Evolutionary conservation across 2,888 invertebrate genomes (phyloP).

Genomic region (Tetranychus truncatus): DNA sequence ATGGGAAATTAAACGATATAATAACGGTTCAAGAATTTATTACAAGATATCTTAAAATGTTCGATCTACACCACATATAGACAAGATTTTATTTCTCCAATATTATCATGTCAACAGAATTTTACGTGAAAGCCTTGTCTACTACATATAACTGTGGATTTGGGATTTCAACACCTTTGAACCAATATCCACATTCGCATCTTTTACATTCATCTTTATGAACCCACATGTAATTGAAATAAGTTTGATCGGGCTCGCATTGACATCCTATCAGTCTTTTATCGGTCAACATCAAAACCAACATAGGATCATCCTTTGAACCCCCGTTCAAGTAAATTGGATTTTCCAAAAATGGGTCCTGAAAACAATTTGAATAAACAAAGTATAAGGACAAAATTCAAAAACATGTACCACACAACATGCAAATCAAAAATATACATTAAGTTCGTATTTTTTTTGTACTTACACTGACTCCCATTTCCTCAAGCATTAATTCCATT

Average conservation of each 20-base stretch:
- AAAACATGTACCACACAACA: slow-evolving; percentile 11
- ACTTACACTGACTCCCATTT: slow-evolving; percentile 60
- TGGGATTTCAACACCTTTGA: slow-evolving; percentile 51
- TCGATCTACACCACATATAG: not conserved
- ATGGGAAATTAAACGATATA: too few relatives aligned
- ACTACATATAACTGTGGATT: not conserved
- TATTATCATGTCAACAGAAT: not conserved
- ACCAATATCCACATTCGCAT: slow-evolving; percentile 93
- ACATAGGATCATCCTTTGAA: slow-evolving; percentile 63
- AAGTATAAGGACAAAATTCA: not conserved
- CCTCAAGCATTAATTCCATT: slow-evolving; percentile 63
- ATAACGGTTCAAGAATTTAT: too few relatives aligned
- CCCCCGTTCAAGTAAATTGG: slow-evolving; percentile 43
- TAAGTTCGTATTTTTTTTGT: slow-evolving; percentile 5
- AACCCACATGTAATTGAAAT: slow-evolving; percentile 86
- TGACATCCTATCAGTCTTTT: slow-evolving; percentile 82
- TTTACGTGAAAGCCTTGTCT: not conserved
- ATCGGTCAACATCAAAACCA: slow-evolving; percentile 74
- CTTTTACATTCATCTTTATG: slow-evolving; percentile 71
- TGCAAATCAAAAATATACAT: slow-evolving; percentile 14
- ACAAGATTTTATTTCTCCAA: not conserved
- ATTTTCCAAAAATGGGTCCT: slow-evolving; percentile 35
- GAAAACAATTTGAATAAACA: slow-evolving; percentile 7
- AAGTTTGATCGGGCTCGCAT: slow-evolving; percentile 79
- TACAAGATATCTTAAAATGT: too few relatives aligned